These are phyloP conservation scores for Danio kyathit DNA, from an alignment of 2,797 vertebrate genomes.

Conservation along the genomic window DNA sequence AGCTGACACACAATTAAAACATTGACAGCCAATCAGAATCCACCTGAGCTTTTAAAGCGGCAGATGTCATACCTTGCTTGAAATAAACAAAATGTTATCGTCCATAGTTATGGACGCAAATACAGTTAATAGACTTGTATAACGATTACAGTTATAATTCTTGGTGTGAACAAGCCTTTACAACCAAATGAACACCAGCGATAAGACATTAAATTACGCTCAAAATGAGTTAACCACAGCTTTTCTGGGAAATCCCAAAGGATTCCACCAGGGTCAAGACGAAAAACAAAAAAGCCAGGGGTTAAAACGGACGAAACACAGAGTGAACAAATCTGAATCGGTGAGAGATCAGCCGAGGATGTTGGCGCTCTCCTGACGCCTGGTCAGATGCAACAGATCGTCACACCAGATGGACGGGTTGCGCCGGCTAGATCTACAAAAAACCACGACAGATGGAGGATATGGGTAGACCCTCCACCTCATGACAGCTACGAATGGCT, in stretches of 20 bases:
- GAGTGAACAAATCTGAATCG: slow-evolving; percentile 31
- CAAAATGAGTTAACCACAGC: slow-evolving; percentile 19
- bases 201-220: slow-evolving; percentile 7
- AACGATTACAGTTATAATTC: not conserved
- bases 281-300: slow-evolving; percentile 2
- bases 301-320: not conserved
- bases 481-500: slow-evolving; percentile 14
- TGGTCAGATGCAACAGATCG: slow-evolving; percentile 59
- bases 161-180: not conserved
- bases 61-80: too few relatives aligned
- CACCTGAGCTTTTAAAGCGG: too few relatives aligned
- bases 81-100: too few relatives aligned
- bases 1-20: too few relatives aligned
- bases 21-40: too few relatives aligned
- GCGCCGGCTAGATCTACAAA: slow-evolving; percentile 24
- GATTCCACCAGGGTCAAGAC: not conserved
- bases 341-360: slow-evolving; percentile 60
- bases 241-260: slow-evolving; percentile 24
- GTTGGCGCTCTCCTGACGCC: slow-evolving; percentile 36
- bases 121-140: too few relatives aligned
- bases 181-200: not conserved
- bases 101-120: too few relatives aligned
- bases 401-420: slow-evolving; percentile 56
- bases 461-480: slow-evolving; percentile 14
- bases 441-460: slow-evolving; percentile 14